Conservation (phyloP, 2,113 vertebrate genomes). For the Labrus mixtus region DNA sequence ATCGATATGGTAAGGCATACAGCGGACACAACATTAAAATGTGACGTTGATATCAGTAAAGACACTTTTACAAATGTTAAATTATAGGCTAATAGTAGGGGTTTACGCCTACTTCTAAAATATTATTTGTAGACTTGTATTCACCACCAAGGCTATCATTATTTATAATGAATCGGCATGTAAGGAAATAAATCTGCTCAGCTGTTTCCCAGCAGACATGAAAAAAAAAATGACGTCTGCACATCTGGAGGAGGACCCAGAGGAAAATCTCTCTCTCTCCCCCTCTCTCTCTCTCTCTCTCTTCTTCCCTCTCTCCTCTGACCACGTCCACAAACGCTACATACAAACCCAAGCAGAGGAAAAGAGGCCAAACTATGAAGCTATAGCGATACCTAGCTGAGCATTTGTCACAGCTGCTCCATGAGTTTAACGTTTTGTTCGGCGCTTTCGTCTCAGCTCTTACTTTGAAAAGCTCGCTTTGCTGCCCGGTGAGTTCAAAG, state of each 20-base stretch:
- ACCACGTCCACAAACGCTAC: conserved; percentile 71
- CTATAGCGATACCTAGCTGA: conserved; percentile 32
- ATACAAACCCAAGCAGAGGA: conserved; percentile 23
- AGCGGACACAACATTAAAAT: no score
- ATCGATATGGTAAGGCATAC: no score
- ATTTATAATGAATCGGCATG: background rate
- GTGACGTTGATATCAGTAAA: no score
- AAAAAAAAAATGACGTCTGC: conserved; percentile 33
- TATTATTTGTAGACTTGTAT: no score
- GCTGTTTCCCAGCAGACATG: background rate
- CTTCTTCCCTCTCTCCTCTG: conserved; percentile 21
- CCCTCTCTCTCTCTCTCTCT: conserved; percentile 25
- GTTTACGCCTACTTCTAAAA: no score
- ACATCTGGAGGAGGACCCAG: conserved; percentile 77
- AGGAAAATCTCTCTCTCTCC: conserved; percentile 48
- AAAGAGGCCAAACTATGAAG: conserved; percentile 38
- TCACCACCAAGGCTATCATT: background rate
- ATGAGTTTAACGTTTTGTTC: background rate
- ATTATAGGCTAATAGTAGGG: no score
- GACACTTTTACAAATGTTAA: no score
- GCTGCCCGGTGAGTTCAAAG: background rate
- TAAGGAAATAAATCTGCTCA: background rate
- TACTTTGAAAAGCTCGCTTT: conserved; percentile 4
- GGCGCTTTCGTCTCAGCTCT: background rate
- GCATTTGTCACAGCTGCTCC: conserved; percentile 11